Conservation (phyloP, 1,140 invertebrate genomes). For the Sitophilus oryzae region DNA sequence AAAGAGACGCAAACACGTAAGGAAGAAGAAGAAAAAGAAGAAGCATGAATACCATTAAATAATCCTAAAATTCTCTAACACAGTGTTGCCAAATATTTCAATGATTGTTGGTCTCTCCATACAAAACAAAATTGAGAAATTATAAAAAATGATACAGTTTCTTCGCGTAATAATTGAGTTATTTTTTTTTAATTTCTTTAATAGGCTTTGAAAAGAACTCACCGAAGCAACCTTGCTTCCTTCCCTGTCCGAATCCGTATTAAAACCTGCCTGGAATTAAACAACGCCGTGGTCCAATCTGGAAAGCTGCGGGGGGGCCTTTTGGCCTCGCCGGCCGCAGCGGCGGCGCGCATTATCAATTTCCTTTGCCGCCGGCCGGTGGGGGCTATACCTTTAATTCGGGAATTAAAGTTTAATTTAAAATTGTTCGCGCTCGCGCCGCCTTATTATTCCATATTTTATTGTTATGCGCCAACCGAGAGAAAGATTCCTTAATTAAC, state of each 20-base stretch:
- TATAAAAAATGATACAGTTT: no score
- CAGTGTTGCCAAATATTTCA: no score
- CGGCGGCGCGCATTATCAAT: constrained; percentile 7
- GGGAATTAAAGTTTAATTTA: constrained; percentile 21
- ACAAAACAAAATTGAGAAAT: no score
- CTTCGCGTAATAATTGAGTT: no score
- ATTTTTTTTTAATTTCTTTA: no score
- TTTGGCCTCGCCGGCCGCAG: constrained; percentile 1
- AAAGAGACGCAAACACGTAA: no score
- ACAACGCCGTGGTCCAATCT: constrained; percentile 6
- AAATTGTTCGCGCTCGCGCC: constrained; percentile 7
- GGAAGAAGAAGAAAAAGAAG: no score
- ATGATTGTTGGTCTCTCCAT: no score
- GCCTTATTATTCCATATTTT: constrained; percentile 16
- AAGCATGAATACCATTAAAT: no score
- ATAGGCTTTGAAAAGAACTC: no score
- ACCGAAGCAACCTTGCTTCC: no score
- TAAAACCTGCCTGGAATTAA: constrained; percentile 2
- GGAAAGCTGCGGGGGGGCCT: constrained; percentile 9
- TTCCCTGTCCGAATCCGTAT: neutral
- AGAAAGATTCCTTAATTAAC: neutral
- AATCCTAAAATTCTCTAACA: no score
- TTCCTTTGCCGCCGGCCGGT: constrained; percentile 14
- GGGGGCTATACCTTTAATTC: constrained; percentile 21
- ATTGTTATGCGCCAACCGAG: neutral